phyloP scores from a whole-genome alignment of 2,888 invertebrate genomes.

The Tipula unca region DNA sequence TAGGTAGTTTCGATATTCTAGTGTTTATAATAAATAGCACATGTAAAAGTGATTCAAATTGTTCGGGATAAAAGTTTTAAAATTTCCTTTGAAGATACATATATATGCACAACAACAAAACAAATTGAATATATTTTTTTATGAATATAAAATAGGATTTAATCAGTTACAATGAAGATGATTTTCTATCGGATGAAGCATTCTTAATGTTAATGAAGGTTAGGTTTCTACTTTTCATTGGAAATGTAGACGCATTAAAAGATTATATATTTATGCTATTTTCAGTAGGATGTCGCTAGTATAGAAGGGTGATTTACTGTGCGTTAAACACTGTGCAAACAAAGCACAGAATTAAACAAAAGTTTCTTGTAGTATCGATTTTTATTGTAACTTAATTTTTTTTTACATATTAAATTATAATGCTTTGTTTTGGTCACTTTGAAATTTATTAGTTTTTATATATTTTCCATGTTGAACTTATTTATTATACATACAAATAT shows the following conservation, averaged over 20 bases:
- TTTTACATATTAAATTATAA: neutral
- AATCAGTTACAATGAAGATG: constrained; percentile 38
- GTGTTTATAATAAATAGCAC: neutral
- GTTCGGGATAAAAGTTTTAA: neutral
- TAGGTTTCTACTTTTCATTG: constrained; percentile 28
- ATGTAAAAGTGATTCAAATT: neutral
- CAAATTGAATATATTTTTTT: neutral
- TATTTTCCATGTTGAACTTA: neutral
- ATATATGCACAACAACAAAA: neutral
- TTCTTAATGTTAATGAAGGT: constrained; percentile 41
- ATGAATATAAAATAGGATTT: constrained; percentile 26
- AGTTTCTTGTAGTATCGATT: constrained; percentile 1
- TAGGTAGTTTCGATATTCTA: neutral
- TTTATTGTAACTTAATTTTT: neutral
- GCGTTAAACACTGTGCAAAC: neutral
- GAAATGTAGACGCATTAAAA: neutral
- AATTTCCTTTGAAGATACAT: neutral
- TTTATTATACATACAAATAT: neutral
- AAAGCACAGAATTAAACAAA: neutral
- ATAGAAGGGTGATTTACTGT: neutral
- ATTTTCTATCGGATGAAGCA: constrained; percentile 36
- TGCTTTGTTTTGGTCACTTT: neutral
- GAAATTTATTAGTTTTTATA: no score
- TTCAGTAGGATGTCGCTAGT: constrained; percentile 14
- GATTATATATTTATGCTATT: neutral